A percentile compares a stretch with the other conserved stretches of the same genome.
These are phyloP conservation scores for Drosophila hydei DNA, from an alignment of 1,140 invertebrate genomes.

Conservation along the genomic window DNA sequence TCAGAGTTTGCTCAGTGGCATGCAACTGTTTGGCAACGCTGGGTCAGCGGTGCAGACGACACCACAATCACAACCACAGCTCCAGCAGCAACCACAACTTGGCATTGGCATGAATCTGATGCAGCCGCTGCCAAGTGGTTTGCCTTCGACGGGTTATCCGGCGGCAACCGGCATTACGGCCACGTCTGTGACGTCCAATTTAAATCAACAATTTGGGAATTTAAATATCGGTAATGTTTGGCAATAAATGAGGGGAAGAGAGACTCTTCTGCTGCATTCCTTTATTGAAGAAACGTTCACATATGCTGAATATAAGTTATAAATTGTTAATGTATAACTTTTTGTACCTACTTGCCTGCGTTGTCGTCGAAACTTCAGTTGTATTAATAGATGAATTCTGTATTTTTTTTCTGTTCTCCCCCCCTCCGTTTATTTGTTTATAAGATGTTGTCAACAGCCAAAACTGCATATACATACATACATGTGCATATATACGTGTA, in stretches of 20 bases:
- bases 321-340: constrained; percentile 44
- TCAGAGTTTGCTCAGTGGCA: constrained; percentile 71
- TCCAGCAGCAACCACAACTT: constrained; percentile 59
- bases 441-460: constrained; percentile 33
- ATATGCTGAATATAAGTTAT: constrained; percentile 41
- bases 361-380: constrained; percentile 1
- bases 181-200: constrained; percentile 66
- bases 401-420: constrained; percentile 4
- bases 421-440: constrained; percentile 40
- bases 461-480: constrained; percentile 15
- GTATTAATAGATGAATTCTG: constrained; percentile 44
- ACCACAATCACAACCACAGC: constrained; percentile 40
- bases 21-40: constrained; percentile 56
- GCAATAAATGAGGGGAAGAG: constrained; percentile 68
- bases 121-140: constrained; percentile 61
- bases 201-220: constrained; percentile 83
- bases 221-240: constrained; percentile 84
- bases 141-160: constrained; percentile 36
- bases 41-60: constrained; percentile 24
- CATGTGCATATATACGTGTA: neutral
- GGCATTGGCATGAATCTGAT: constrained; percentile 67
- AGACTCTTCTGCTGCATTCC: constrained; percentile 50
- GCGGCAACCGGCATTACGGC: constrained; percentile 40
- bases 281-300: constrained; percentile 50
- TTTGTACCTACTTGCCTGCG: constrained; percentile 54